A percentile compares a stretch with the other conserved stretches of the same genome.
These are phyloP conservation scores for Narcine bancroftii DNA, from an alignment of 2,113 vertebrate genomes.

Conservation along the genomic window DNA sequence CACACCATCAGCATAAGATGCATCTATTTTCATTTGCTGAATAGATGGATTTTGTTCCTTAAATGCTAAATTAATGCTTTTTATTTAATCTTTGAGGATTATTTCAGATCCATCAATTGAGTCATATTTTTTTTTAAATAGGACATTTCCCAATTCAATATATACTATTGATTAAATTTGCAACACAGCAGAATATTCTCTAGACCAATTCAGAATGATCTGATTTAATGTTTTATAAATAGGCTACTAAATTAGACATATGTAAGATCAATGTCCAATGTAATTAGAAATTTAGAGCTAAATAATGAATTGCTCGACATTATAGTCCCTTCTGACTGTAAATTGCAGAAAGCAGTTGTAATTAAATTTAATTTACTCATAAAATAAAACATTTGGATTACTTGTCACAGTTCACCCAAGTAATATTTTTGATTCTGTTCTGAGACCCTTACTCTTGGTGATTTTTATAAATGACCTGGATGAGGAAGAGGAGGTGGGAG, in stretches of 20 bases:
- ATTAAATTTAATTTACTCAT: slow-evolving; percentile 2
- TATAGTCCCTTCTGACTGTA: not conserved
- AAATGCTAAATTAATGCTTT: not conserved
- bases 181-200: not conserved
- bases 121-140: not conserved
- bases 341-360: not conserved
- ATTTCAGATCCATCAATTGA: not conserved
- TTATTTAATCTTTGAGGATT: not conserved
- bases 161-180: slow-evolving; percentile 12
- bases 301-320: not conserved
- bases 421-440: not conserved
- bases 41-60: not conserved
- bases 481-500: too few species aligned
- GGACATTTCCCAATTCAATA: not conserved
- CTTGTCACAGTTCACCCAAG: not conserved
- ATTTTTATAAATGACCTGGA: too few species aligned
- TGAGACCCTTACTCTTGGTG: too few species aligned
- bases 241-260: slow-evolving; percentile 17
- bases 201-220: not conserved
- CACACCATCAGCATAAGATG: not conserved
- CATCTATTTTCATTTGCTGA: not conserved
- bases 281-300: not conserved
- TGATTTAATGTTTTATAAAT: slow-evolving; percentile 6
- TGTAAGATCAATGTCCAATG: slow-evolving; percentile 25
- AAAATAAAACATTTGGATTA: slow-evolving; percentile 12